Conservation (phyloP, 2,113 vertebrate species). For the Entomyzon cyanotis region DNA sequence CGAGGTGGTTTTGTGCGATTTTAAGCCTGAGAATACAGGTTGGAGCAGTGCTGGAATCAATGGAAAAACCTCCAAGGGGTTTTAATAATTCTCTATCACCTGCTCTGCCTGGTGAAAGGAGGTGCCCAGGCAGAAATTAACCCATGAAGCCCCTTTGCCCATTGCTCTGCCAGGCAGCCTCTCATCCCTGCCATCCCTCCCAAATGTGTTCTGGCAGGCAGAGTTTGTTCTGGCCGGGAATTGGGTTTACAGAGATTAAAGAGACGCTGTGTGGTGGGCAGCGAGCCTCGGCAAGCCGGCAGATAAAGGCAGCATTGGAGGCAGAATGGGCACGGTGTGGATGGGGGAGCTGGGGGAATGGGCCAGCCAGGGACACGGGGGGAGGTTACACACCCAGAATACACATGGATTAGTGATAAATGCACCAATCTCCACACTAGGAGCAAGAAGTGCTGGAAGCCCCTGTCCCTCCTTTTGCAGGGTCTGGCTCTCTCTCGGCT, state of each 20-base stretch:
- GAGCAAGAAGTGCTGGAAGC: not conserved
- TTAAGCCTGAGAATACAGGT: not conserved
- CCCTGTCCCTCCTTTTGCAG: not conserved
- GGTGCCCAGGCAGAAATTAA: not conserved
- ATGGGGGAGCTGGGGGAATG: fast-evolving
- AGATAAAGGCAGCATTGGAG: slow-evolving; percentile 34
- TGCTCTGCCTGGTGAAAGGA: not conserved
- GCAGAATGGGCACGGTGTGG: fast-evolving
- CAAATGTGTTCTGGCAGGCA: not conserved
- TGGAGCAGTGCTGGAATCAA: not conserved
- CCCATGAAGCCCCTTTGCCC: not conserved
- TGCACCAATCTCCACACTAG: not conserved
- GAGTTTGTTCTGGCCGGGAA: not conserved
- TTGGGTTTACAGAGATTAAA: not conserved
- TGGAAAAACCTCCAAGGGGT: slow-evolving; percentile 4
- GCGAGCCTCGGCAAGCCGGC: not conserved
- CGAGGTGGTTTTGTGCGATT: not conserved
- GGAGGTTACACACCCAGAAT: not conserved
- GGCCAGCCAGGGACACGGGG: not conserved
- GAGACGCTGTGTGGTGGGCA: not conserved
- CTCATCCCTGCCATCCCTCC: not conserved
- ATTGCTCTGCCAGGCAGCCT: not conserved
- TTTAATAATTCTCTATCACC: not conserved
- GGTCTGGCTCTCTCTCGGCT: not conserved
- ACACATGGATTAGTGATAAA: not conserved